phyloP scores from a whole-genome alignment of 2,888 invertebrate species.

The Theristus sp. region DNA sequence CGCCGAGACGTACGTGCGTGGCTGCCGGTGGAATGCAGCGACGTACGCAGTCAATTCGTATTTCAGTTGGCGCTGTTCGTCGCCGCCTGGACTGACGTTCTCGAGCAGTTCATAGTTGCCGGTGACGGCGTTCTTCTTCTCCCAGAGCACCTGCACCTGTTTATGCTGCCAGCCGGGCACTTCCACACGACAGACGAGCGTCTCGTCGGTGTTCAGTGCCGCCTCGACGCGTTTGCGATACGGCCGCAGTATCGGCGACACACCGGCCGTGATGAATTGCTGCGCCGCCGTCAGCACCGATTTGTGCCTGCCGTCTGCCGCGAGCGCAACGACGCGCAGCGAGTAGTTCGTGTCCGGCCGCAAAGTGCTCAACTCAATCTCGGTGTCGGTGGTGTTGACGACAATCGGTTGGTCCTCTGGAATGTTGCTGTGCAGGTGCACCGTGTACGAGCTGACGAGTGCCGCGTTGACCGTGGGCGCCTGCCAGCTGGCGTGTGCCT shows the following conservation, averaged over 20 bases:
- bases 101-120: not conserved
- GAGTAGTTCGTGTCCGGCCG: constrained; percentile 8
- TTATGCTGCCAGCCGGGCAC: not conserved
- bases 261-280: constrained; percentile 7
- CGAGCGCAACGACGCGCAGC: constrained; percentile 10
- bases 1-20: not conserved
- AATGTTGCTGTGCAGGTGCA: too few species aligned
- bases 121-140: not conserved
- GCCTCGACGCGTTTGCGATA: not conserved
- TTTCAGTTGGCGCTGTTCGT: not conserved
- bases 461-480: not conserved
- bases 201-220: not conserved
- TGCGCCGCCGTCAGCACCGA: constrained; percentile 9
- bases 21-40: not conserved
- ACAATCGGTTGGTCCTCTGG: not conserved
- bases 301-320: constrained; percentile 1
- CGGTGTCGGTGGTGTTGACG: not conserved
- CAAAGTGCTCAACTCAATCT: constrained; percentile 3
- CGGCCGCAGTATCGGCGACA: not conserved
- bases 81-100: not conserved
- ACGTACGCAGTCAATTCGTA: not conserved
- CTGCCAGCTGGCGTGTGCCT: too few species aligned
- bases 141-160: not conserved
- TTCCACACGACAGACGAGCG: not conserved
- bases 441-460: not conserved